These are phyloP conservation scores for Heterocephalus glaber DNA, from an alignment of 2,113 vertebrate genomes.

Conservation along the genomic window DNA sequence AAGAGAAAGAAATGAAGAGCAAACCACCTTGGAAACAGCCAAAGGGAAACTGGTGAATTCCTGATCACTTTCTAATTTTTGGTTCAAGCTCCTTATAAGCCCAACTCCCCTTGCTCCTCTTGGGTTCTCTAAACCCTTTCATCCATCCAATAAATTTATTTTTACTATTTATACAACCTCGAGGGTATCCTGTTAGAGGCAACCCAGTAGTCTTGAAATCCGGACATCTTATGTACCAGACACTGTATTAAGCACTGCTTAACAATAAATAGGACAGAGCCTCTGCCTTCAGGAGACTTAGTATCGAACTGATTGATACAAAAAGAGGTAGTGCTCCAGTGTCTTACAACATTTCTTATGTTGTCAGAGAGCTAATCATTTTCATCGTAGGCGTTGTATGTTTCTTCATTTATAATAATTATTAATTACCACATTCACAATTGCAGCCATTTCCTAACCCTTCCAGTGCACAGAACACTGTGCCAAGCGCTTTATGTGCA, in stretches of 20 bases:
- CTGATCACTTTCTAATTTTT: not conserved
- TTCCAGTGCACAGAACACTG: not conserved
- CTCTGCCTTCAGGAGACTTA: not conserved
- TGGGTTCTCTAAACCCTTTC: not conserved
- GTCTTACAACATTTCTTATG: not conserved
- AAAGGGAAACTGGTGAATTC: not conserved
- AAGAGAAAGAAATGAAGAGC: not conserved
- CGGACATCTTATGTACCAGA: not conserved
- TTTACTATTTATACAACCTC: not conserved
- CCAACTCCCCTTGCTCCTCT: not conserved
- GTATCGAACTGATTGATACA: not conserved
- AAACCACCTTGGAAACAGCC: not conserved
- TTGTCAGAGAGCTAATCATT: not conserved
- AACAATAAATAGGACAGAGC: not conserved
- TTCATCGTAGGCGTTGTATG: not conserved
- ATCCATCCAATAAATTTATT: not conserved
- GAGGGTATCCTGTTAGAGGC: not conserved
- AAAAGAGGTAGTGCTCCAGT: not conserved
- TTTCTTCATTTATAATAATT: not conserved
- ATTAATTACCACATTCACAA: not conserved
- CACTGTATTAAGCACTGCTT: not conserved
- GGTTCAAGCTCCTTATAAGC: not conserved
- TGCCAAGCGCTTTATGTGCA: fast-evolving
- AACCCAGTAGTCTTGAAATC: not conserved
- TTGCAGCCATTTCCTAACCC: not conserved